Base-by-base conservation (phyloP, 1,140 invertebrate genomes). In the Carcinoscorpius rotundicauda region DNA sequence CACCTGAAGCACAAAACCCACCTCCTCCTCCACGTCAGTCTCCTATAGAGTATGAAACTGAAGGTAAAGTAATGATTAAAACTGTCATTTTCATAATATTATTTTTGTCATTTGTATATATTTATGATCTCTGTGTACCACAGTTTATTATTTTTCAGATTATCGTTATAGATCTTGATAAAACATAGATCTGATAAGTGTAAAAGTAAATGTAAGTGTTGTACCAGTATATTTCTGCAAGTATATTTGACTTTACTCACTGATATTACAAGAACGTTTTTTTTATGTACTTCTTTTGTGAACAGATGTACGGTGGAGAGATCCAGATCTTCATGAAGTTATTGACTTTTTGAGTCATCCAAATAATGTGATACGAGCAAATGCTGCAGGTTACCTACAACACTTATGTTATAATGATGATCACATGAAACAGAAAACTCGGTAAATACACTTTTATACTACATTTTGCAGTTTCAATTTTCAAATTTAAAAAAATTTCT, bases 321-420 rank as follows among this genome's bases (percentile, higher is more conserved):
- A 97, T 79, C 96, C 96, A 55, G 97, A 98, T 76, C 80, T 99
- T 48, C 91, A 93, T 49, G 96, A 98, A 82, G 95, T 99, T 51
- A 98, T 99, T 71, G 94, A 95, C 72, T 98, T 97, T 79, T 83
- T 99, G 49, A 91, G 87, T 76, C 95, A 94, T 74, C 88, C 91
- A n/a, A 96, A 94, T 73, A 91, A 95, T 77, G 87, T 93, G 64
- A 91, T 97, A 68, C 96, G 97, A 79, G 93, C 93, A 10, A 98
- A 98, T 81, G 94, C 96, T 9, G 94, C 94, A 29, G 96, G 94
- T 49, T 98, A 98, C 79, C 80, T 99, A 61, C 96, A 98, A 76
- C 96, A 98, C 82, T 82, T 99, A 52, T 97, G 93, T 74, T 99
- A 93, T 76, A 97, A 95, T 89, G 93, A 98, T 79, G 93, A 98